Conservation (phyloP, 2,888 invertebrate genomes). For the Labia minor region DNA sequence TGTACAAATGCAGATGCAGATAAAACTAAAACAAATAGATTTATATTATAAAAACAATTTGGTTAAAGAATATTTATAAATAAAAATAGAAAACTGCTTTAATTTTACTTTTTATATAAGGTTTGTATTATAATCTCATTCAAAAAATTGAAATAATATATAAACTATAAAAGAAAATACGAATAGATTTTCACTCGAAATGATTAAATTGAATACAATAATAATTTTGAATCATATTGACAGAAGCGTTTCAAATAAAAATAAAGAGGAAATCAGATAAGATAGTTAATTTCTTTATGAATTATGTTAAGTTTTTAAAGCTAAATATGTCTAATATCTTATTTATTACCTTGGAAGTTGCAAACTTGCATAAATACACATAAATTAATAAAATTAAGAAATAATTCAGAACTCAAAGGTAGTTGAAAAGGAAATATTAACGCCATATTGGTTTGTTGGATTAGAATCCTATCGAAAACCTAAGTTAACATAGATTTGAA, state of each 20-base stretch:
- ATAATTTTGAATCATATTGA: too few relatives aligned
- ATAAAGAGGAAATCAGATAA: not conserved
- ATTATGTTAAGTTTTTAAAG: not conserved
- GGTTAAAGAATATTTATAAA: not conserved
- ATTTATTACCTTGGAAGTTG: conserved; percentile 1
- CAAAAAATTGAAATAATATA: too few relatives aligned
- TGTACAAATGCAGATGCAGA: not conserved
- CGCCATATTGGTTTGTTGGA: not conserved
- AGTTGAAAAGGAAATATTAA: not conserved
- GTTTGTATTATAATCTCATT: too few relatives aligned
- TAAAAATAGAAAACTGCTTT: not conserved
- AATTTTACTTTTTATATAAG: not conserved
- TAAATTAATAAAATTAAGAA: conserved; percentile 5
- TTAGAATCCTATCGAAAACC: too few relatives aligned
- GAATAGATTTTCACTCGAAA: too few relatives aligned
- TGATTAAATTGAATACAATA: too few relatives aligned
- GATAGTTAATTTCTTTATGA: not conserved
- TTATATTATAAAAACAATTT: not conserved
- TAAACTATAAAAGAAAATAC: not conserved
- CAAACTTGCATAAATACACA: conserved; percentile 13
- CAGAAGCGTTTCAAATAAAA: too few relatives aligned
- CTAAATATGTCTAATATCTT: not conserved
- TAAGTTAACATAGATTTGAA: not conserved
- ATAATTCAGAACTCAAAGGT: not conserved
- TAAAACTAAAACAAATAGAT: not conserved